Conservation (phyloP, 2,797 vertebrate genomes). For the Fistularia commersonii region DNA sequence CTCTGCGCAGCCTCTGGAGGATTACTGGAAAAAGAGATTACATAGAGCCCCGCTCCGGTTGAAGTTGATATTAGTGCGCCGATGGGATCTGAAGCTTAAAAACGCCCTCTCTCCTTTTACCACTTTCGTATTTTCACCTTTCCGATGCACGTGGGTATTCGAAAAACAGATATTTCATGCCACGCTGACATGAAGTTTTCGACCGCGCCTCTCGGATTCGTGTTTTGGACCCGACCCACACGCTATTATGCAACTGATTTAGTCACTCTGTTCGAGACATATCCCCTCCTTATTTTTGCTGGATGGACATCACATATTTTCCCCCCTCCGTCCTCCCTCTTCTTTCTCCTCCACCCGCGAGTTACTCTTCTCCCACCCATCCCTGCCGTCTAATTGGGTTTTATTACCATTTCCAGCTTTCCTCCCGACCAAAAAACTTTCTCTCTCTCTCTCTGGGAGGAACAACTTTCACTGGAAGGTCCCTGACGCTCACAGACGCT, state of each 20-base stretch:
- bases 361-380: conserved; percentile 42
- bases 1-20: no score
- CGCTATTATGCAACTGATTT: conserved; percentile 41
- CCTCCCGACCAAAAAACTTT: no score
- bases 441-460: conserved; percentile 51
- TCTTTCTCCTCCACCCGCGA: conserved; percentile 37
- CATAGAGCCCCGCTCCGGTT: no score
- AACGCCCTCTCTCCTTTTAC: no score
- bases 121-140: no score
- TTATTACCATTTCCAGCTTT: conserved; percentile 66
- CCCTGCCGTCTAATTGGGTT: conserved; percentile 66
- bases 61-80: no score
- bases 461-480: conserved; percentile 28
- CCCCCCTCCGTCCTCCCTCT: conserved; percentile 23
- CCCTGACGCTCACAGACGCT: conserved; percentile 9
- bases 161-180: no score
- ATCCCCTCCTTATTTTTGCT: conserved; percentile 41
- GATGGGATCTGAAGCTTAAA: no score
- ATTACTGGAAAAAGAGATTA: no score
- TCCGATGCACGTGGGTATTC: no score
- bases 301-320: conserved; percentile 58
- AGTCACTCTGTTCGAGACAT: conserved; percentile 6
- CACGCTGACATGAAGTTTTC: no score
- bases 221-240: conserved; percentile 35
- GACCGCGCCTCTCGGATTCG: no score